Percentiles rank a stretch among this genome's conserved stretches.
Evolutionary conservation across 2,113 vertebrate genomes (phyloP).

Genomic region (Sarotherodon lohbergeri): DNA sequence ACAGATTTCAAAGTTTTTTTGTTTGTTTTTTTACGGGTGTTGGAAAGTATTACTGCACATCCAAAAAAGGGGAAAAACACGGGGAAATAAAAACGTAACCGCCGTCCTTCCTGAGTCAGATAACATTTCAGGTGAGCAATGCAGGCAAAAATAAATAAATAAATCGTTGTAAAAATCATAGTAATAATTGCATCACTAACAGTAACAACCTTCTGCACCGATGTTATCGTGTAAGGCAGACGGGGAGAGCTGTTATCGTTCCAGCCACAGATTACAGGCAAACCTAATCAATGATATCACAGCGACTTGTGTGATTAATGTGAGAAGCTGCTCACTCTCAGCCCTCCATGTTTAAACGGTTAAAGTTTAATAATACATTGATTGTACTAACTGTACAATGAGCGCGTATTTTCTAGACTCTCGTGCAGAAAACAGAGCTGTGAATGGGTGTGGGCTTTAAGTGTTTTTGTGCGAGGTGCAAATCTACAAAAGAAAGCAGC

Average conservation of each 20-base stretch:
- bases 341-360: not conserved
- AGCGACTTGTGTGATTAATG: not conserved
- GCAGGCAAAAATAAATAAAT: not conserved
- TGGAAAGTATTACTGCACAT: not conserved
- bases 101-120: fast-evolving
- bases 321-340: not conserved
- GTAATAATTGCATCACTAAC: not conserved
- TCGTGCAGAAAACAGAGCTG: not conserved
- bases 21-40: fast-evolving
- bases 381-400: not conserved
- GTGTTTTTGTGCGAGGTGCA: not conserved
- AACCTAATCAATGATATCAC: not conserved
- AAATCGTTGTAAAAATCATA: not conserved
- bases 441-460: not conserved
- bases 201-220: not conserved
- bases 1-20: not conserved
- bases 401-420: not conserved
- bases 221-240: not conserved
- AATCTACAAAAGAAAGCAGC: not conserved
- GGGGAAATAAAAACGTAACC: not conserved
- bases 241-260: not conserved
- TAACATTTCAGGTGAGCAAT: not conserved
- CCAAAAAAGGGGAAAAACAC: not conserved
- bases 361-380: not conserved
- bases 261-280: not conserved